Percentiles rank a stretch among this genome's conserved stretches.
Conservation (phyloP, 2,113 vertebrate species). For the Brachirus orientalis region DNA sequence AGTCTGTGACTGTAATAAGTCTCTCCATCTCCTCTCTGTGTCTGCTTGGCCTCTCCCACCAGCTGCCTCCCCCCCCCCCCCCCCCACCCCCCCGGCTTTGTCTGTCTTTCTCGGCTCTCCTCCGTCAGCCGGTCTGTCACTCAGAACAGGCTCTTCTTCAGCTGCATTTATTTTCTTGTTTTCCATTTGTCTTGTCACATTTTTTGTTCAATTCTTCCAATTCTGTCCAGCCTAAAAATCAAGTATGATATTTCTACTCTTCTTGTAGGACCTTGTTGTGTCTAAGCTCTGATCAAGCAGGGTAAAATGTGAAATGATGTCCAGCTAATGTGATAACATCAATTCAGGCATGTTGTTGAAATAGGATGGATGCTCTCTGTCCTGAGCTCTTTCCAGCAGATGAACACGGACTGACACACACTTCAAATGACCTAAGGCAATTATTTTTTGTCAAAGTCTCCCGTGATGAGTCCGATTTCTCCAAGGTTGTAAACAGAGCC, state of each 20-base stretch:
- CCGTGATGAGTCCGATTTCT: too few relatives aligned
- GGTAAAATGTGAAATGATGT: background rate
- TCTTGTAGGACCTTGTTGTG: background rate
- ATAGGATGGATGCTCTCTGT: too few relatives aligned
- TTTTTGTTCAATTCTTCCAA: background rate
- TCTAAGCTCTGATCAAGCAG: background rate
- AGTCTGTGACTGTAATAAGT: conserved; percentile 88
- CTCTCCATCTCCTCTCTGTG: conserved; percentile 25
- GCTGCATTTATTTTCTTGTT: conserved; percentile 9
- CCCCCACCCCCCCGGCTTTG: conserved; percentile 46
- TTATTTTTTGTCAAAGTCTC: too few relatives aligned
- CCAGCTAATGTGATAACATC: background rate
- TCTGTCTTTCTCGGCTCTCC: conserved; percentile 73
- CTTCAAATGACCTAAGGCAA: too few relatives aligned
- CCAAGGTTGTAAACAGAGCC: too few relatives aligned
- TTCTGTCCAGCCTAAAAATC: background rate
- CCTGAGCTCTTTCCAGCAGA: too few relatives aligned
- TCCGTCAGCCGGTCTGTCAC: conserved; percentile 79
- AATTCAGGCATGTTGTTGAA: background rate
- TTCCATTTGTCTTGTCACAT: conserved; percentile 3
- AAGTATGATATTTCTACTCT: background rate
- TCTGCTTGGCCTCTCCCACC: conserved; percentile 45
- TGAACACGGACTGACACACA: too few relatives aligned
- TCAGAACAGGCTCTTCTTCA: background rate
- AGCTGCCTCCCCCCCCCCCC: conserved; percentile 51